Percentiles rank a stretch among this genome's conserved stretches.
Evolutionary conservation across 2,113 vertebrate genomes (phyloP).

Genomic region (Lophius piscatorius): DNA sequence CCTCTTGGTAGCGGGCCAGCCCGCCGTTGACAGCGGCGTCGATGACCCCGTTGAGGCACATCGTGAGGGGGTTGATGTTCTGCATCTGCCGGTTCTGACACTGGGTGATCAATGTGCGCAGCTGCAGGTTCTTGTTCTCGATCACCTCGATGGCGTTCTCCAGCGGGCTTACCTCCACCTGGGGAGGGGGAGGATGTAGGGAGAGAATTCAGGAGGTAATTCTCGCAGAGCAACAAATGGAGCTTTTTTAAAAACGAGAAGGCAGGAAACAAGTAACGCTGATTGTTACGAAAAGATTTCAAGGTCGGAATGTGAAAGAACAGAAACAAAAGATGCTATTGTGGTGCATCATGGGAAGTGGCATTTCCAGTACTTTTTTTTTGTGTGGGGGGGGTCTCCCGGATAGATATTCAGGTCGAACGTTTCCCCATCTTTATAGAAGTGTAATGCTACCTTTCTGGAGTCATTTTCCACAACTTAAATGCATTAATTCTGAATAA

Average conservation of each 20-base stretch:
- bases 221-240: not conserved
- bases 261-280: not conserved
- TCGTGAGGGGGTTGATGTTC: slow-evolving; percentile 97
- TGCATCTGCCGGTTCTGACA: slow-evolving; percentile 96
- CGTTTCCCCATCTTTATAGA: too few relatives aligned
- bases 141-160: slow-evolving; percentile 98
- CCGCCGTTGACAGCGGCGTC: slow-evolving; percentile 98
- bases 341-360: too few relatives aligned
- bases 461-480: too few relatives aligned
- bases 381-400: too few relatives aligned
- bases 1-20: slow-evolving; percentile 97
- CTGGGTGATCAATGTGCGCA: slow-evolving; percentile 93
- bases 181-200: not conserved
- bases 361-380: too few relatives aligned
- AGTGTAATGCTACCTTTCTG: too few relatives aligned
- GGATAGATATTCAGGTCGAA: too few relatives aligned
- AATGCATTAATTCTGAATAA: too few relatives aligned
- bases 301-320: too few relatives aligned
- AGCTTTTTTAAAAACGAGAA: not conserved
- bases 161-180: slow-evolving; percentile 98
- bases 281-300: too few relatives aligned
- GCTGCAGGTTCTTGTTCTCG: slow-evolving; percentile 96
- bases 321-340: too few relatives aligned
- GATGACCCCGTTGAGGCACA: slow-evolving; percentile 98
- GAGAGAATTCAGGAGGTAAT: not conserved